Conservation (phyloP, 2,113 vertebrate genomes). For the Nematolebias whitei region DNA sequence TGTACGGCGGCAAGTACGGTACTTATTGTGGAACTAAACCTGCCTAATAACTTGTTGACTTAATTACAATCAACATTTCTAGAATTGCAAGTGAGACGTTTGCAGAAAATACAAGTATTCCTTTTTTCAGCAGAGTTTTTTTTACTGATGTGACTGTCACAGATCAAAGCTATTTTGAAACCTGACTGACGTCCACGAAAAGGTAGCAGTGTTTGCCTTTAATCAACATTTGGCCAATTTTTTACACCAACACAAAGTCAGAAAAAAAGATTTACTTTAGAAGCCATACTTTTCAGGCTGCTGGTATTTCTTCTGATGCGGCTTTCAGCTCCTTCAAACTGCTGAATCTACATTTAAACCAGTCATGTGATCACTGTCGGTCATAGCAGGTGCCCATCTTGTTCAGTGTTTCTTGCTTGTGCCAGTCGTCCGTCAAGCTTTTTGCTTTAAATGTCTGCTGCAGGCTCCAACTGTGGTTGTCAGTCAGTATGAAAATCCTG, state of each 20-base stretch:
- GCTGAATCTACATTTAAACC: constrained; percentile 38
- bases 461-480: constrained; percentile 26
- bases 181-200: constrained; percentile 26
- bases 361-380: constrained; percentile 37
- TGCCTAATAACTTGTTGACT: too few species aligned
- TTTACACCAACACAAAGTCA: constrained; percentile 14
- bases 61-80: too few species aligned
- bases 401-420: constrained; percentile 73
- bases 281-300: constrained; percentile 33
- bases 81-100: not conserved
- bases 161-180: constrained; percentile 28
- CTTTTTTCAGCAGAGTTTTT: not conserved
- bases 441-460: constrained; percentile 52
- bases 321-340: constrained; percentile 54
- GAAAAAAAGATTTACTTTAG: constrained; percentile 37
- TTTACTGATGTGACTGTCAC: not conserved
- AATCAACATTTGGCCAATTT: constrained; percentile 23
- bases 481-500: constrained; percentile 5
- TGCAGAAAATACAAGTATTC: constrained; percentile 11
- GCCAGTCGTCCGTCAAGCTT: constrained; percentile 75
- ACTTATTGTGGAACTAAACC: too few species aligned
- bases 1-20: too few species aligned
- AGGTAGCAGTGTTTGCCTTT: constrained; percentile 15
- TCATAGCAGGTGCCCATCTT: constrained; percentile 53
- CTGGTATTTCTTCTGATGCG: constrained; percentile 35